Percentiles rank a stretch among this genome's conserved stretches.
These are phyloP conservation scores for Edolisoma coerulescens DNA, from an alignment of 2,113 vertebrate genomes.

Conservation along the genomic window DNA sequence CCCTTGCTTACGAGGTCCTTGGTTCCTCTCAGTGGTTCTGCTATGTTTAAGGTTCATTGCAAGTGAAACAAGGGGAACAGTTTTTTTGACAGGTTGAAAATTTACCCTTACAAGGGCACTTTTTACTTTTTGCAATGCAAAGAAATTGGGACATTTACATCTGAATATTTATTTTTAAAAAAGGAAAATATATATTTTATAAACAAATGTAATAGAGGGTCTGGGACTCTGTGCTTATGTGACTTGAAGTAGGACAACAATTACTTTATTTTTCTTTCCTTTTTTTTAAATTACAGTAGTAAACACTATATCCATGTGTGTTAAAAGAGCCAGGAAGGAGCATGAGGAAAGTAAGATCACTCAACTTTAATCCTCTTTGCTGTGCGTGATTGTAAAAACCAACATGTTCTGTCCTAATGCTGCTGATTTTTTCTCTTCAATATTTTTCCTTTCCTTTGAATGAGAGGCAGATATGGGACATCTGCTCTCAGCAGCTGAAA, in stretches of 20 bases:
- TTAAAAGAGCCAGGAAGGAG: background rate
- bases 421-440: background rate
- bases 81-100: background rate
- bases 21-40: background rate
- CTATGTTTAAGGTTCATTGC: no score
- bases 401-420: background rate
- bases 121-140: background rate
- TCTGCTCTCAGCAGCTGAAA: background rate
- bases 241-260: background rate
- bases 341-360: background rate
- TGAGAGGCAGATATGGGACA: background rate
- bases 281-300: background rate
- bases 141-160: background rate
- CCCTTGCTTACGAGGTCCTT: background rate
- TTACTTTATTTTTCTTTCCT: background rate
- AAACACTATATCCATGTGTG: background rate
- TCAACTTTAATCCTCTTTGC: background rate
- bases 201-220: background rate
- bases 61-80: background rate
- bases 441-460: background rate
- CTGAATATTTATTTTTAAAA: background rate
- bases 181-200: background rate
- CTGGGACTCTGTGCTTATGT: background rate
- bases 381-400: background rate
- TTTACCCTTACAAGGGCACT: background rate